Evolutionary conservation across 1,140 invertebrate species (phyloP).

Genomic region (Probaryconus sp.): DNA sequence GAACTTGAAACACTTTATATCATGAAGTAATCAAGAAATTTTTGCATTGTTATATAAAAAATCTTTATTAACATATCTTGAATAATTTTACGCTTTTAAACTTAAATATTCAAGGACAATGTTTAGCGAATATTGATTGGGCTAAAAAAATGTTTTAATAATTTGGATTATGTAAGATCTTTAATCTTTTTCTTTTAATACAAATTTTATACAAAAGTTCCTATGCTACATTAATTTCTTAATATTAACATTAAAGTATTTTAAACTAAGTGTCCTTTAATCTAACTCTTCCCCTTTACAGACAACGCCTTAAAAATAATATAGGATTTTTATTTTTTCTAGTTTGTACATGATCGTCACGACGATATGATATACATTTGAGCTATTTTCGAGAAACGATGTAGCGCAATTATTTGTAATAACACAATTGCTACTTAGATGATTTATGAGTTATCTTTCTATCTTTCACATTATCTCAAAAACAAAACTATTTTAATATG

Average conservation of each 20-base stretch:
- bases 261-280: slow-evolving; percentile 72
- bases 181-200: no score
- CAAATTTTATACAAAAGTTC: slow-evolving; percentile 42
- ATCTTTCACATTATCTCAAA: neutral
- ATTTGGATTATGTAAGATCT: no score
- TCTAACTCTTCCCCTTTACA: slow-evolving; percentile 64
- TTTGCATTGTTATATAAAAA: no score
- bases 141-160: no score
- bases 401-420: slow-evolving; percentile 31
- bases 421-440: slow-evolving; percentile 7
- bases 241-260: slow-evolving; percentile 62
- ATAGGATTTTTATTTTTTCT: slow-evolving; percentile 38
- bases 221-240: slow-evolving; percentile 36
- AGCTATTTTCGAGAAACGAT: slow-evolving; percentile 39
- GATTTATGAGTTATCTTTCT: slow-evolving; percentile 22
- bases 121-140: no score
- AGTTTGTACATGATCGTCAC: slow-evolving; percentile 49
- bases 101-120: no score
- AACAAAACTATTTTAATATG: neutral
- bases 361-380: slow-evolving; percentile 40
- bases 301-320: slow-evolving; percentile 50
- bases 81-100: no score
- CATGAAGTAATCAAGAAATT: no score
- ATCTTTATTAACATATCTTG: no score
- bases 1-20: no score